Evolutionary conservation across 2,797 vertebrate genomes (phyloP).

Genomic region (Halcyon chelicuti): DNA sequence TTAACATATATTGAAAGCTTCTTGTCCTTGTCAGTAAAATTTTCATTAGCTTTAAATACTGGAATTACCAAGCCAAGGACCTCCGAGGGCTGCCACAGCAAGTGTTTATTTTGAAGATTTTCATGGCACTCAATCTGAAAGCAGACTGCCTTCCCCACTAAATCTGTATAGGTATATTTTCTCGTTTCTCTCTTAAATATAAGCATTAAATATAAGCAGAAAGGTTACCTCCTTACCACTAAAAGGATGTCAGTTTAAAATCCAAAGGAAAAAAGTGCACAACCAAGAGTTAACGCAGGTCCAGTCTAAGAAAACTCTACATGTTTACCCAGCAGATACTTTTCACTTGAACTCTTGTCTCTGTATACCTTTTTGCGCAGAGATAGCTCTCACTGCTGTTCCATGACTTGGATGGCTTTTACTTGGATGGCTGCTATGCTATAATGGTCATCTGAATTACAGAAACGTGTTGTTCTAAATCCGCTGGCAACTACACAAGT

Average conservation of each 20-base stretch:
- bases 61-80: neutral
- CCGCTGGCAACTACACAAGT: neutral
- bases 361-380: neutral
- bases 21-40: slow-evolving; percentile 37
- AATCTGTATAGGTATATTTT: neutral
- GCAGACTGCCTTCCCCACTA: neutral
- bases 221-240: neutral
- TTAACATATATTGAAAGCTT: slow-evolving; percentile 48
- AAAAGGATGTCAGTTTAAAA: neutral
- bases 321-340: neutral
- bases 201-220: neutral
- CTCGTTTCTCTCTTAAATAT: neutral
- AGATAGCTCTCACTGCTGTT: neutral
- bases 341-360: neutral
- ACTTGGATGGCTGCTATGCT: neutral
- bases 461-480: neutral
- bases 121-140: neutral
- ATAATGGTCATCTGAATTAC: neutral
- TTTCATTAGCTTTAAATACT: slow-evolving; percentile 21
- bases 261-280: neutral
- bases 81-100: neutral
- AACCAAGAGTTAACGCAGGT: neutral
- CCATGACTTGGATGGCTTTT: neutral
- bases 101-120: neutral
- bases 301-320: neutral